Base-by-base conservation (phyloP, 2,888 invertebrate species). In the Eueremaeus valkanovi region DNA sequence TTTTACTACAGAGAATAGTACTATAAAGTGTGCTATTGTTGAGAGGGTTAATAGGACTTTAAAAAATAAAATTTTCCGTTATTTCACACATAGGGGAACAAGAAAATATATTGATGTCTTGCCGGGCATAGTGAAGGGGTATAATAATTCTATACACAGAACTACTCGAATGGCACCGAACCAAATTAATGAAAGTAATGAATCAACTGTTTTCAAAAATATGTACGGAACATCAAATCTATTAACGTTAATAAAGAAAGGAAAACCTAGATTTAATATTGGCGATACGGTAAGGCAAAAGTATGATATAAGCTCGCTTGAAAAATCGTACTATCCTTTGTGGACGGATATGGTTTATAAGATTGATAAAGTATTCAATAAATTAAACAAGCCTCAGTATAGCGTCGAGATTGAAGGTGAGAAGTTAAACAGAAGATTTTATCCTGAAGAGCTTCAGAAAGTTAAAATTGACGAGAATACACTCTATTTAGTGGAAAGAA, bases 1-100 rank as follows among this genome's bases (percentile, higher is more conserved):
- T 77, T 79, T 80, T 45, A 78, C 78, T 5, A 80, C 80, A 0
- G 75, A 79, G 18, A 80, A 80, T 76, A 79, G 78, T 9, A 80
- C 80, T 51, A 78, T 79, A 11, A 82, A 82, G 76, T 80, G 80
- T 1, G 76, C 78, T 1, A 76, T 82, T 8, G 79, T 80, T 0
- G 82, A 82, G 77, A 72, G 82, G 3, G 80, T 80, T 13, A 80
- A 81, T 77, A 66, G 80, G 70, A 82, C 80, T 11, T 51, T 82
- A 18, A 82, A 81, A 77, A 78, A 79, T 58, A 78, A 78, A 74
- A 79, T 81, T 75, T 81, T 13, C n/a, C 13, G 21, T 13, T 31
- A 81, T 74, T 81, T 82, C 68, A 80, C 80, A 0, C 73, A 74
- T 18, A 76, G 77, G 13, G 31, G 29, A 8, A 31, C 61, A 31